These are phyloP conservation scores for Apostichopus leukothele DNA, from an alignment of 53 echinoderm and acorn worm species.

Conservation along the genomic window DNA sequence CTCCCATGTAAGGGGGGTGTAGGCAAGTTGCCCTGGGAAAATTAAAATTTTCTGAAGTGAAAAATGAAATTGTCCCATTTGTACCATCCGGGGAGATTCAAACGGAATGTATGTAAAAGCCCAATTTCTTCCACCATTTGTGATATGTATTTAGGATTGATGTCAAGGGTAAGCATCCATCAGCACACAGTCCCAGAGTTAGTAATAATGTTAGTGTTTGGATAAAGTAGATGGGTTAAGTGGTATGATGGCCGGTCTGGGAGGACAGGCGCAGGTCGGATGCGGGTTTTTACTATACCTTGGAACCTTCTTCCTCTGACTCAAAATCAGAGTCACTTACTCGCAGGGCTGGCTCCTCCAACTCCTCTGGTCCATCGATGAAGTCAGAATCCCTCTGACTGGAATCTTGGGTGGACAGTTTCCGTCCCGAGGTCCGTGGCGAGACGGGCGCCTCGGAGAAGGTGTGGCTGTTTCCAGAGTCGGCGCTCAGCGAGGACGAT, in stretches of 20 bases:
- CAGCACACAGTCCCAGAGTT: no score
- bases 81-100: no score
- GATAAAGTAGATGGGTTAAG: not conserved
- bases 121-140: no score
- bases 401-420: not conserved
- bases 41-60: no score
- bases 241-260: not conserved
- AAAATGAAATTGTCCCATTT: no score
- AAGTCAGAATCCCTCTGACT: constrained; percentile 43
- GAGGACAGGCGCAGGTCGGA: not conserved
- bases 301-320: constrained; percentile 49
- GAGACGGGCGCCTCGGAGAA: not conserved
- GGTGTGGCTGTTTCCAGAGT: constrained; percentile 26
- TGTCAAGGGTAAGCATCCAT: no score
- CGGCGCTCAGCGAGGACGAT: constrained; percentile 35
- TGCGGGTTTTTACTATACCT: constrained; percentile 33
- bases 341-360: constrained; percentile 29
- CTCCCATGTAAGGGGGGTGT: no score
- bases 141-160: no score
- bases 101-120: no score
- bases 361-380: constrained; percentile 22
- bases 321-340: constrained; percentile 50
- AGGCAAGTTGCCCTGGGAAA: no score
- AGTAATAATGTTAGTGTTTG: no score
- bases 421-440: constrained; percentile 20